These are phyloP conservation scores for Pseudomugil tenellus DNA, from an alignment of 2,797 vertebrate species.

Conservation along the genomic window DNA sequence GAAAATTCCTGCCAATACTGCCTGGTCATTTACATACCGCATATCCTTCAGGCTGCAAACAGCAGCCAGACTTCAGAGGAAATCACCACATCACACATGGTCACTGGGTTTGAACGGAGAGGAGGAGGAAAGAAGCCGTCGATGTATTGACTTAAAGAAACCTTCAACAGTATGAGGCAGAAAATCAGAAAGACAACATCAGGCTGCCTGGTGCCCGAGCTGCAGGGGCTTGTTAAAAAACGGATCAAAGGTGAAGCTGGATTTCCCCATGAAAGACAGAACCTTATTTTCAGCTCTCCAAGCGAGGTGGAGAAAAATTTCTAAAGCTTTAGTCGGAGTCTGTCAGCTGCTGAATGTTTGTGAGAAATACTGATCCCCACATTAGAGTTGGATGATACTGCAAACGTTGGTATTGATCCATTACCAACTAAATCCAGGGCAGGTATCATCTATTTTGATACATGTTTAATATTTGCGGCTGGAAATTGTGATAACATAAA, in stretches of 20 bases:
- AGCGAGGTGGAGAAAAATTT: background rate
- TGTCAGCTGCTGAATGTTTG: background rate
- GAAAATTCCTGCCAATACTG: background rate
- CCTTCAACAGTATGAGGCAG: background rate
- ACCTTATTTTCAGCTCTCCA: conserved; percentile 10
- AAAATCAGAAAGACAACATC: background rate
- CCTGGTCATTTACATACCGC: background rate
- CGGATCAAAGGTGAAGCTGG: conserved; percentile 62
- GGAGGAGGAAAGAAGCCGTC: background rate
- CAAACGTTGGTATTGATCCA: no score
- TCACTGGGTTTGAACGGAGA: background rate
- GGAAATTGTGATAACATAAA: no score
- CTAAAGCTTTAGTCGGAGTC: conserved; percentile 5
- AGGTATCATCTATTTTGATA: no score
- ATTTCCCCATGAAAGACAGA: conserved; percentile 37
- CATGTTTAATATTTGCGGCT: no score
- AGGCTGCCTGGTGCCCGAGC: conserved; percentile 23
- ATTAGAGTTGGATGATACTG: background rate
- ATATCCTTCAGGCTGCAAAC: background rate
- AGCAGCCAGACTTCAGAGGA: background rate
- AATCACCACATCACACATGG: background rate
- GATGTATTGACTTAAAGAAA: background rate
- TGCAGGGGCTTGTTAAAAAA: conserved; percentile 67
- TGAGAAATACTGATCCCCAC: background rate
- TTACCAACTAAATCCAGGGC: no score